These are phyloP conservation scores for Bothrops jararaca DNA, from an alignment of 2,113 vertebrate genomes.

Conservation along the genomic window DNA sequence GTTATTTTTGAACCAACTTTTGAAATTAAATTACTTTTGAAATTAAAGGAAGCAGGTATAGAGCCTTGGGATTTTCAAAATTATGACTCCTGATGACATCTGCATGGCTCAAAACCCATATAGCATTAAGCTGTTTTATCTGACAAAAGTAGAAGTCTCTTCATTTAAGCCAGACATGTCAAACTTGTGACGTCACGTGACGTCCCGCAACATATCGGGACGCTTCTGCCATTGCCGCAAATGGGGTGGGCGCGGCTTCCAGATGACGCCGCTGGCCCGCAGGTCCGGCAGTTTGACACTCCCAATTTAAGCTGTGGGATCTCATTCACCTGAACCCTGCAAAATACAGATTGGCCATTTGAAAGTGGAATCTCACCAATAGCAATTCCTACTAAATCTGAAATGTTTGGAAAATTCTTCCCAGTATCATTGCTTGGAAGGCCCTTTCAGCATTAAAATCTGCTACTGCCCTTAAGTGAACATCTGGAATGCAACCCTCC, in stretches of 20 bases:
- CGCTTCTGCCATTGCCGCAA: too few relatives aligned
- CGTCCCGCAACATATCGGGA: too few relatives aligned
- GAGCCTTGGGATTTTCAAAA: slow-evolving; percentile 4
- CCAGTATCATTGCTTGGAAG: not conserved
- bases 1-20: not conserved
- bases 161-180: not conserved
- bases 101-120: slow-evolving; percentile 24
- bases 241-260: too few relatives aligned
- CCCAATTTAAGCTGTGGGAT: not conserved
- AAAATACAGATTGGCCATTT: not conserved
- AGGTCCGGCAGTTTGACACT: too few relatives aligned
- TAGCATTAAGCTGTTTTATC: slow-evolving; percentile 7
- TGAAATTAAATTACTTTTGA: too few relatives aligned
- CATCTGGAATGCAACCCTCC: not conserved
- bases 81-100: not conserved
- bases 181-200: too few relatives aligned
- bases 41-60: slow-evolving; percentile 29
- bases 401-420: not conserved
- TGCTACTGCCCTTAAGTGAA: not conserved
- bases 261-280: too few relatives aligned
- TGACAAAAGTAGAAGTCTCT: slow-evolving; percentile 7
- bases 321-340: not conserved
- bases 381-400: not conserved
- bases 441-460: not conserved
- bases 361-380: not conserved